Evolutionary conservation across 2,888 invertebrate species (phyloP), one percentile per base, ranked within the genome.

Genomic region (Aleiodes testaceus): DNA sequence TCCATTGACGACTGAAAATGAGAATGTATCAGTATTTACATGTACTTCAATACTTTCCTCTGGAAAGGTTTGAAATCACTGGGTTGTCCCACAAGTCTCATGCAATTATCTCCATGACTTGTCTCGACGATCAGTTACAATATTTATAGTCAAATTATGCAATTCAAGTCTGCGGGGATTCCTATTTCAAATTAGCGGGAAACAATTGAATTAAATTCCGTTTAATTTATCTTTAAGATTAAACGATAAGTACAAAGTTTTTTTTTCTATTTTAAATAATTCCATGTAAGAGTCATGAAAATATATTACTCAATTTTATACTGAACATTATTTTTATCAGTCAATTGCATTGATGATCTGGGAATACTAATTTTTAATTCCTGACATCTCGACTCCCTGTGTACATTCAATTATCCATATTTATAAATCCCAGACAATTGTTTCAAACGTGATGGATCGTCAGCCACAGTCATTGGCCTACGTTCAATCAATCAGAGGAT

Each of bases 401-500:
- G 7, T 55, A 16, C 5, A n/a, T 59, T 59, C 42, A 59, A 59
- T 59, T 59, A 59, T 59, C 59, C 59, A 36, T 42, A 59, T 59
- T 42, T 59, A 42, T 59, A 42, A 59, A 59, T 59, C 36, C 42
- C 42, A 0, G 16, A 42, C 59, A 59, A 59, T 59, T 59, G 59
- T 36, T 59, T 26, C 42, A 76, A 79, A 77, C 73, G 76, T 82
- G 82, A 82, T 82, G 75, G 81, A 82, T 83, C 80, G 75, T 73
- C 64, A 70, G 26, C 61, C 74, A 73, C 78, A 77, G 79, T 77
- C 78, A 77, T 75, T 67, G 72, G 65, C 70, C 72, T 66, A 75
- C 76, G 78, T 76, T 76, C 80, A 80, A 83, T 82, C 83, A 81
- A 81, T 83, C 83, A 82, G 77, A 76, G 80, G 81, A 82, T 82